Evolutionary conservation across 2,797 vertebrate genomes (phyloP), one percentile per base, ranked within the genome.

Genomic region (Hirundo rustica): DNA sequence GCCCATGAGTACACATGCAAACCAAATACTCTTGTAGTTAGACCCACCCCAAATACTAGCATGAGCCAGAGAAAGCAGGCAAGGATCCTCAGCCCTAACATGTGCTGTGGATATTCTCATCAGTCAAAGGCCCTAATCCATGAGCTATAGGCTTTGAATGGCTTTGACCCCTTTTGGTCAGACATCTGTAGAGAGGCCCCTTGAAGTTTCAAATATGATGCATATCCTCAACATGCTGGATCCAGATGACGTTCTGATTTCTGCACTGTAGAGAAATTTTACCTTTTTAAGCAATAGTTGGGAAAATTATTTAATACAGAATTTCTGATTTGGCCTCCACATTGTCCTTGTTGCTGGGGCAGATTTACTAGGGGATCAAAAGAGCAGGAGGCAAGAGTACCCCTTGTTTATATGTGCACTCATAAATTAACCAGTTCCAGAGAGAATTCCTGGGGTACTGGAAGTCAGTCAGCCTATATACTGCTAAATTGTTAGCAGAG

Each of bases 201-300:
- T 96, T 96, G 96, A 97, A 96, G 96, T 96, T 97, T 96, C 91
- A 79, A 62, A 96, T 83, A 96, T 94, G 94, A 97, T 94, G 76
- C 93, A 92, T 94, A 97, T 97, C 94, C 95, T 96, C 40, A 67
- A 91, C 96, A 96, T 93, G 95, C 90, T 97, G 95, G 82, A 92
- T 97, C 97, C 97, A 98, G 97, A 98, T 98, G 97, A 96, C 74
- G 80, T 92, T 94, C 93, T 96, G 96, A 92, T 95, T 97, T 94
- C 87, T 66, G 20, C 55, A 85, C 76, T 74, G 86, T 89, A 95
- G 74, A 95, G 70, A 96, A 95, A 94, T 96, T 96, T 96, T 95
- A 96, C 93, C 71, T 84, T 86, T 95, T 86, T 89, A 93, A 96
- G 88, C 48, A 94, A 93, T 75, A 96, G 84, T 96, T 96, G 77